A percentile compares a stretch with the other conserved stretches of the same genome.
Conservation (phyloP, 1,140 invertebrate species). For the Lepidurus arcticus region DNA sequence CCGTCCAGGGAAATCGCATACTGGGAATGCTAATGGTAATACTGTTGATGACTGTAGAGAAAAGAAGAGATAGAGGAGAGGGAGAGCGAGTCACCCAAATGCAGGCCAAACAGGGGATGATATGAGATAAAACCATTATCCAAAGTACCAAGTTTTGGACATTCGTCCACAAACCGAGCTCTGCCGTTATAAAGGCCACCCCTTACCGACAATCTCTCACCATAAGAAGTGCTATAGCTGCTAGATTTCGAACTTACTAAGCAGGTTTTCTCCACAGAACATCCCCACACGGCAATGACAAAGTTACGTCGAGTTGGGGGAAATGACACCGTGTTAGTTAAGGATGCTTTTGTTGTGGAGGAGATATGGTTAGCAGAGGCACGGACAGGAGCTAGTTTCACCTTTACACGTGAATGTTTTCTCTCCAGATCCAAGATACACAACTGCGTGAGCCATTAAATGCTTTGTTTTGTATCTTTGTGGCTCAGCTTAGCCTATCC, state of each 20-base stretch:
- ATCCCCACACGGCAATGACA: no score
- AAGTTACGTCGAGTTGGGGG: no score
- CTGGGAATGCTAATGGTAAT: not conserved
- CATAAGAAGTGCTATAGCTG: not conserved
- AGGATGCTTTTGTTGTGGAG: not conserved
- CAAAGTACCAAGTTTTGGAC: not conserved
- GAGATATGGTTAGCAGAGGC: not conserved
- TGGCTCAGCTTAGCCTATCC: not conserved
- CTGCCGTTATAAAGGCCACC: not conserved
- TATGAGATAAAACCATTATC: not conserved
- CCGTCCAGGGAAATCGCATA: not conserved
- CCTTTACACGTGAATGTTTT: not conserved
- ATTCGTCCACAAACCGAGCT: not conserved
- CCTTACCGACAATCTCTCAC: not conserved
- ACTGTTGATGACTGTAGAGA: not conserved
- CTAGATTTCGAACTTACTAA: no score
- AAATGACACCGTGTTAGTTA: no score
- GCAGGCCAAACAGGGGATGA: not conserved
- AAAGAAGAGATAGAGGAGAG: not conserved
- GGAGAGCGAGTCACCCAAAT: not conserved
- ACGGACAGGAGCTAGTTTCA: not conserved
- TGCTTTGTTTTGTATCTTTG: not conserved
- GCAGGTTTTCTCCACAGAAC: no score
- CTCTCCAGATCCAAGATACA: not conserved
- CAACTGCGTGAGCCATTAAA: not conserved